phyloP scores from a whole-genome alignment of 2,797 vertebrate species.

The Phataginus tetradactyla region DNA sequence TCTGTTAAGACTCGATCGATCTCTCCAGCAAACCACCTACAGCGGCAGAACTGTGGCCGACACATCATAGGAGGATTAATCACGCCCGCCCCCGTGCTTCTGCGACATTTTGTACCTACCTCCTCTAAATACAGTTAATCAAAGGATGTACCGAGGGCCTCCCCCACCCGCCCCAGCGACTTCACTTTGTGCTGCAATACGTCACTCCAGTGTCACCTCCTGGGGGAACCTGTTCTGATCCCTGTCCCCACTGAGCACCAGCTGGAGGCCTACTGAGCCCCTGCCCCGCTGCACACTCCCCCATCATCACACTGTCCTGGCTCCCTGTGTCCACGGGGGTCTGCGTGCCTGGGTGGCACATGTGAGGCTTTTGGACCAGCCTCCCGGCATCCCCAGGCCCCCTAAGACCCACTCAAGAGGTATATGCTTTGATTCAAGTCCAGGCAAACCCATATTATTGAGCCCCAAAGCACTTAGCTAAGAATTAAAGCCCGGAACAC shows the following conservation, averaged over 20 bases:
- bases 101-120: neutral
- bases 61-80: conserved; percentile 44
- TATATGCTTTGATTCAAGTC: neutral
- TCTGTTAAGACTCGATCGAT: conserved; percentile 37
- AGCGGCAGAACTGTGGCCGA: conserved; percentile 19
- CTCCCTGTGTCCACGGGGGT: neutral
- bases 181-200: fast-evolving
- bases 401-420: neutral
- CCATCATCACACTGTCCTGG: fast-evolving
- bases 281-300: fast-evolving
- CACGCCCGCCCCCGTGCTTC: neutral
- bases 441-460: neutral
- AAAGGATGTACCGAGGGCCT: neutral
- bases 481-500: neutral
- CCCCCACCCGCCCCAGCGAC: fast-evolving
- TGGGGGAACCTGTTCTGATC: neutral
- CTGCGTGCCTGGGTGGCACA: neutral
- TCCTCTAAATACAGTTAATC: conserved; percentile 41
- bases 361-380: neutral
- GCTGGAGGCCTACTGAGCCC: fast-evolving
- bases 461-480: neutral
- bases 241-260: fast-evolving
- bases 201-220: neutral
- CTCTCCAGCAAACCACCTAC: conserved; percentile 45
- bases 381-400: neutral